Conservation (phyloP, 1,140 invertebrate genomes). For the Centruroides sculpturatus region DNA sequence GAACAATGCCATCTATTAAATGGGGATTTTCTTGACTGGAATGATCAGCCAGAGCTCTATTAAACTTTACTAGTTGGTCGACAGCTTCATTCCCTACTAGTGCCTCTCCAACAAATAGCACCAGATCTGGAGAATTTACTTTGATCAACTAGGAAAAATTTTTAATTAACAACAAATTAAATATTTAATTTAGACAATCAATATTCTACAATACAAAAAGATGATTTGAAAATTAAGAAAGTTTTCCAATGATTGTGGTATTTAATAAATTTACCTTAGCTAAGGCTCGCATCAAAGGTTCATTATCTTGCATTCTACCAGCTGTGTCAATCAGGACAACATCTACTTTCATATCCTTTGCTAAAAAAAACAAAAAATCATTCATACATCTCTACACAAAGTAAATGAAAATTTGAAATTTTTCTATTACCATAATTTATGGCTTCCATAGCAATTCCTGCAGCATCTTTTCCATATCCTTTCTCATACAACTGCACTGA, state of each 20-base stretch:
- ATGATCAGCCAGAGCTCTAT: slow-evolving; percentile 85
- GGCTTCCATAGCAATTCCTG: slow-evolving; percentile 93
- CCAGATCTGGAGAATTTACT: slow-evolving; percentile 91
- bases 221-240: no score
- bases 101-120: slow-evolving; percentile 97
- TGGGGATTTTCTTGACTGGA: slow-evolving; percentile 67
- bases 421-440: slow-evolving; percentile 73
- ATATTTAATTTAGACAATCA: no score
- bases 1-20: slow-evolving; percentile 48
- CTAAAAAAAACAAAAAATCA: slow-evolving; percentile 1
- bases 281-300: slow-evolving; percentile 91
- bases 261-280: slow-evolving; percentile 45
- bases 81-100: slow-evolving; percentile 99
- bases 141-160: slow-evolving; percentile 39
- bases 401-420: not conserved
- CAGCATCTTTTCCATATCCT: slow-evolving; percentile 89
- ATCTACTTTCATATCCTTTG: slow-evolving; percentile 12
- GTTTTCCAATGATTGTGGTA: not conserved
- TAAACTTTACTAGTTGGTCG: slow-evolving; percentile 97
- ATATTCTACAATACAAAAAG: no score
- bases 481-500: slow-evolving; percentile 96
- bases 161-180: no score
- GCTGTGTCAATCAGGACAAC: slow-evolving; percentile 78
- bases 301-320: slow-evolving; percentile 99
- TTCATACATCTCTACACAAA: not conserved